Percentiles rank a stretch among this genome's conserved stretches.
These are phyloP conservation scores for Helobdella robusta DNA, from an alignment of 2,888 invertebrate genomes.

Conservation along the genomic window DNA sequence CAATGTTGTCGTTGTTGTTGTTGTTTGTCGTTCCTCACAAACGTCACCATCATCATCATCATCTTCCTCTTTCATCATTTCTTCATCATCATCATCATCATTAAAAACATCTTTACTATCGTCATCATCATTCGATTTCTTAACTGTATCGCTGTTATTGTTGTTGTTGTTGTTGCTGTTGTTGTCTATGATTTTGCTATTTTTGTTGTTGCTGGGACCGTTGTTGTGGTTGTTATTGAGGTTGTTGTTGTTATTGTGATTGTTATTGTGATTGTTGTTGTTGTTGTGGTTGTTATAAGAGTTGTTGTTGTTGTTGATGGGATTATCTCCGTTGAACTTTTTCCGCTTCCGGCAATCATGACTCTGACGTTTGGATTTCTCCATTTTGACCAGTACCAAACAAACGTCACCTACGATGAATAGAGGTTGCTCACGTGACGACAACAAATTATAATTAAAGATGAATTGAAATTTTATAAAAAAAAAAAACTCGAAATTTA, in stretches of 20 bases:
- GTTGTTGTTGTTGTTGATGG: neutral
- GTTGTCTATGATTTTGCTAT: neutral
- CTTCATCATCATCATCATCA: neutral
- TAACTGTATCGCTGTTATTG: neutral
- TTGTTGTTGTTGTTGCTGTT: neutral
- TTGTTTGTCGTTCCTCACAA: no score
- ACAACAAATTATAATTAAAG: no score
- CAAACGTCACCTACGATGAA: neutral
- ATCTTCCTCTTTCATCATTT: neutral
- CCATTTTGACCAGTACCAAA: neutral
- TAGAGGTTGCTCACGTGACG: neutral
- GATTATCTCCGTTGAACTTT: neutral
- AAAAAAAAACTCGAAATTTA: no score
- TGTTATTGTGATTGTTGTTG: neutral
- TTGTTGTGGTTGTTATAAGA: neutral
- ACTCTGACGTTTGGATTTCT: neutral
- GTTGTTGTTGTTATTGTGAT: neutral
- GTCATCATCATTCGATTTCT: neutral
- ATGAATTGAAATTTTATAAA: no score
- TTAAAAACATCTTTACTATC: neutral
- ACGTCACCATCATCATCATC: neutral
- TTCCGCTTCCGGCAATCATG: no score
- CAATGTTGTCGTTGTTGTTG: no score
- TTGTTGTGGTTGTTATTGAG: neutral
- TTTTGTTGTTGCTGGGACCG: no score